Base-by-base conservation (phyloP, 2,113 vertebrate genomes). In the Cinclus cinclus region DNA sequence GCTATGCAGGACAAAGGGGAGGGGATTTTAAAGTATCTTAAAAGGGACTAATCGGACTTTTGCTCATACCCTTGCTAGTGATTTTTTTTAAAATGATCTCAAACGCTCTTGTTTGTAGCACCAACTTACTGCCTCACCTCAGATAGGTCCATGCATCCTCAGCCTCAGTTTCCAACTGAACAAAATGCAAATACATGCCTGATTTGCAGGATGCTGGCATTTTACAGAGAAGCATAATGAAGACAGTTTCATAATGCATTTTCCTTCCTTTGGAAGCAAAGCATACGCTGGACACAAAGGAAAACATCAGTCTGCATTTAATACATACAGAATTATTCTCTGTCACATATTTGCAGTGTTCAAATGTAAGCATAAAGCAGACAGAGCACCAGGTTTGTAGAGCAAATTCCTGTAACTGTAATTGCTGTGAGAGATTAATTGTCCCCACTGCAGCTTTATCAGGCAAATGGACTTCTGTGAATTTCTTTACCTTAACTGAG, bases 81-180 rank as follows among this genome's bases (percentile, higher is more conserved):
- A 12, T 44, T 59, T 44, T 44, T 74, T 76, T 42, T 0, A 2
- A 76, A 67, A 25, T 22, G 16, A 35, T 50, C 37, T 68, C 63
- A 52, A 37, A 33, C 17, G 27, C 14, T 44, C 13, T 24, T 0
- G 0, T 52, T 37, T 86, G 20, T 59, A 37, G 37, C 37, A 37
- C 6, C 2, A 5, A 2, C 11, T 67, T 70, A 37, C 20, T 73
- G n/a, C 49, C 53, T 73, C 22, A 73, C 44, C 31, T 87, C 44
- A 73, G 55, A 4, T n/a, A 27, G 7, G 4, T 39, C 35, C 24
- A 21, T 55, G 64, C 59, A 68, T 64, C 73, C 44, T 49, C 73
- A 64, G 77, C 17, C 28, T 90, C 83, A 55, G 33, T 68, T 81
- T 74, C 42, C 44, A 69, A 69, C 64, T 59, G 7, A 78, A 55